Base-by-base conservation (phyloP, 1,140 invertebrate species). In the Drosophila trapezifrons region DNA sequence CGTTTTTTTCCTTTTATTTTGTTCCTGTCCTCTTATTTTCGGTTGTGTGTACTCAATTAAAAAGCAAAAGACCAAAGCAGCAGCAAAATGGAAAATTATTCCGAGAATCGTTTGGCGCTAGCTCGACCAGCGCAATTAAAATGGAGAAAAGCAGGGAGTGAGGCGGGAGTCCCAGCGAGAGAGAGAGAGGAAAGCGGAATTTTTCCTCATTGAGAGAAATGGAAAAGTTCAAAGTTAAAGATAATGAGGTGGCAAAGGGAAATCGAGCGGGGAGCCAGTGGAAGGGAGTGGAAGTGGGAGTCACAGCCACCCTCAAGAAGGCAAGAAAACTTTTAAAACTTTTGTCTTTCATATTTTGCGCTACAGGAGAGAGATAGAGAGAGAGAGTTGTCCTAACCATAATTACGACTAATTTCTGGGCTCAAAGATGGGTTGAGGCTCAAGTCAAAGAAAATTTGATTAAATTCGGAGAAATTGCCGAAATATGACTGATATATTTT, bases 11-110 rank as follows among this genome's bases (percentile, higher is more conserved):
- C 17, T 58, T 38, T 40, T 55, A 15, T 10, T 47, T 51, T n/a
- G 9, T 46, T 22, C 32, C 35, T 58, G 25, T 57, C 29, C 20
- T 27, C 60, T 49, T 73, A 20, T 54, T 62, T 38, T 55, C n/a
- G 60, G 49, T 67, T 85, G 54, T 85, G 75, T 82, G 83, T 83
- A 83, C 82, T 87, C 82, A 86, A 86, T 86, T 86, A 87, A 86
- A 86, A 86, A 73, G 83, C 83, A 87, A 82, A 85, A 72, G 54
- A 83, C 63, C 66, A 84, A 76, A 76, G 64, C 18, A 59, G 47
- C 62, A 75, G 69, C 73, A 76, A 82, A 89, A 72, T 79, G 84
- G 69, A 79, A 90, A 90, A 90, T 90, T 86, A 83, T 90, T 90
- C 86, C 67, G 72, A 86, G 87, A 80, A 90, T 80, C 76, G 76